Evolutionary conservation across 2,797 vertebrate species (phyloP).

Genomic region (Melanotaenia trifasciata): DNA sequence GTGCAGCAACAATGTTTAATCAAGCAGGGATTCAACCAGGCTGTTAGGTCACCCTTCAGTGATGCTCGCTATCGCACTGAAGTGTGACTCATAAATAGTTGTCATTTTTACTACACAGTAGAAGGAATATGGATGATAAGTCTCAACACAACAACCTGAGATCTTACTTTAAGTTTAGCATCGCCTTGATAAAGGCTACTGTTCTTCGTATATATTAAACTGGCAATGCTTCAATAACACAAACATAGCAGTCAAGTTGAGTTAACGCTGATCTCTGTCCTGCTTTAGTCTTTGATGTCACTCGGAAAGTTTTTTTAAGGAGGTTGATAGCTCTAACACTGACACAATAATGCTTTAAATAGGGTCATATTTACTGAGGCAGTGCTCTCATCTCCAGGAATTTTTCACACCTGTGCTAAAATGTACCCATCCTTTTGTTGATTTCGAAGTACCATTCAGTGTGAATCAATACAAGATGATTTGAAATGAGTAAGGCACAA

Average conservation of each 20-base stretch:
- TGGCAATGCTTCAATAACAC: conserved; percentile 52
- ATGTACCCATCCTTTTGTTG: conserved; percentile 28
- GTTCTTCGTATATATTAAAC: conserved; percentile 54
- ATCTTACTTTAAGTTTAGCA: conserved; percentile 36
- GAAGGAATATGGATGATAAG: conserved; percentile 35
- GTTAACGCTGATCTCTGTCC: conserved; percentile 55
- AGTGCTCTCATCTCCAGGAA: conserved; percentile 58
- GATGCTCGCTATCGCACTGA: conserved; percentile 56
- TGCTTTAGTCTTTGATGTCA: conserved; percentile 48
- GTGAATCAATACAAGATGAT: conserved; percentile 9
- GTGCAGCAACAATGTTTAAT: conserved; percentile 67
- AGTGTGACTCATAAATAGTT: conserved; percentile 72
- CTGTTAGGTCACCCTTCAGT: conserved; percentile 61
- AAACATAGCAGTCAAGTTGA: conserved; percentile 22
- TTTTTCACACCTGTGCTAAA: conserved; percentile 32
- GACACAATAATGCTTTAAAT: conserved; percentile 60
- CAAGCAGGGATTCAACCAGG: conserved; percentile 61
- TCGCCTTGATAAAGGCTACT: conserved; percentile 40
- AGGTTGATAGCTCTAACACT: conserved; percentile 48
- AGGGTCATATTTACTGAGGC: conserved; percentile 49
- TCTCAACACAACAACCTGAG: conserved; percentile 56
- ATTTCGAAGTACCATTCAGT: conserved; percentile 35
- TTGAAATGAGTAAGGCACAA: conserved; percentile 18
- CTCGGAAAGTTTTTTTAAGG: conserved; percentile 47
- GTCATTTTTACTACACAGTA: conserved; percentile 67